Percentiles rank a stretch among this genome's conserved stretches.
These are phyloP conservation scores for Protomyctophum bolini DNA, from an alignment of 2,113 vertebrate species.

Conservation along the genomic window DNA sequence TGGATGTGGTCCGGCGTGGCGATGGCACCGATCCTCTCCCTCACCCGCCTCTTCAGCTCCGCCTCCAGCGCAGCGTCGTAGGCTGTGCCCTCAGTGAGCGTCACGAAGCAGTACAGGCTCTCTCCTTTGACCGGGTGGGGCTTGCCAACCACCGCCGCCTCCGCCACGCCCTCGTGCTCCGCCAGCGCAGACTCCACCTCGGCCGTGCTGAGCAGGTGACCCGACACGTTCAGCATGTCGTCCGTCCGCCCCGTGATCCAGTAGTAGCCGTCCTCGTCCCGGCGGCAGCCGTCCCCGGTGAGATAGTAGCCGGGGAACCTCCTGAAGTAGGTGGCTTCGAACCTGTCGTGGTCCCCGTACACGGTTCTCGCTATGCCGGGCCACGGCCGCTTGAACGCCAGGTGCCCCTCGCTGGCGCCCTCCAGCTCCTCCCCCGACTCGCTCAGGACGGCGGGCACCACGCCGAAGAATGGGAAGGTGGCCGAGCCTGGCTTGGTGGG, in stretches of 20 bases:
- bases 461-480: constrained; percentile 88
- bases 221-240: constrained; percentile 92
- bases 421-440: constrained; percentile 88
- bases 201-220: constrained; percentile 86
- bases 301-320: constrained; percentile 90
- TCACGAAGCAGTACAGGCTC: constrained; percentile 90
- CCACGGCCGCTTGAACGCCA: constrained; percentile 93
- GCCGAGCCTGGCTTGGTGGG: constrained; percentile 89
- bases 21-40: constrained; percentile 89
- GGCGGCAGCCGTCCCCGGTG: constrained; percentile 87
- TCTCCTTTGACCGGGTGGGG: constrained; percentile 88
- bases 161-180: constrained; percentile 79
- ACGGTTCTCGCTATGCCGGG: constrained; percentile 88
- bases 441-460: constrained; percentile 85
- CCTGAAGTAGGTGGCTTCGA: constrained; percentile 87
- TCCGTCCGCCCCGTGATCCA: constrained; percentile 92
- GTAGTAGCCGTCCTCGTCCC: constrained; percentile 89
- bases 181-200: constrained; percentile 89
- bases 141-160: constrained; percentile 85
- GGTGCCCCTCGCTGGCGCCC: constrained; percentile 88
- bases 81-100: constrained; percentile 80
- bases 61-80: constrained; percentile 76
- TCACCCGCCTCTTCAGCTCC: constrained; percentile 86
- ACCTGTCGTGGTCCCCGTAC: constrained; percentile 84
- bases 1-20: constrained; percentile 91